Conservation (phyloP, 2,888 invertebrate species). For the Agrotis segetum region DNA sequence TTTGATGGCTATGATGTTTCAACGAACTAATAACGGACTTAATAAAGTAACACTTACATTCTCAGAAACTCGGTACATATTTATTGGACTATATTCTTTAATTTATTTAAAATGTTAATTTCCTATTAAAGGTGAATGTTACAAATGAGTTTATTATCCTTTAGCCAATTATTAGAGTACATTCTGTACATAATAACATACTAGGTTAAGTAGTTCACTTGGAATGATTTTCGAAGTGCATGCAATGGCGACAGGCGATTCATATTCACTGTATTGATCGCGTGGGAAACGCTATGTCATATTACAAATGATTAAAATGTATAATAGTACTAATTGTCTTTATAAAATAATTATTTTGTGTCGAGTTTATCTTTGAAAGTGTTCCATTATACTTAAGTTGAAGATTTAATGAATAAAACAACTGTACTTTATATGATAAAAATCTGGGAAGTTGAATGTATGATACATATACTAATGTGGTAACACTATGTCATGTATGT, state of each 20-base stretch:
- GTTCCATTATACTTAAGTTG: constrained; percentile 63
- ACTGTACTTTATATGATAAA: constrained; percentile 57
- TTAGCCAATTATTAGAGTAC: constrained; percentile 83
- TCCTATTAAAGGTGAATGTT: constrained; percentile 81
- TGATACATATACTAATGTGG: constrained; percentile 54
- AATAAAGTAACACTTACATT: constrained; percentile 53
- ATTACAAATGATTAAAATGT: constrained; percentile 71
- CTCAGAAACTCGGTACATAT: constrained; percentile 60
- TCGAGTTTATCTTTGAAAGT: constrained; percentile 66
- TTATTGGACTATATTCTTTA: constrained; percentile 66
- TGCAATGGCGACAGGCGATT: constrained; percentile 64
- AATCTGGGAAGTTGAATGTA: constrained; percentile 50
- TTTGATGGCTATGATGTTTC: constrained; percentile 72
- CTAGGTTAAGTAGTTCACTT: constrained; percentile 82
- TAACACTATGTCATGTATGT: constrained; percentile 60
- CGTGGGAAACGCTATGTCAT: constrained; percentile 66
- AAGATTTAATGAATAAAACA: constrained; percentile 65
- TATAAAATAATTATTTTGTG: constrained; percentile 69
- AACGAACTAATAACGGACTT: constrained; percentile 61
- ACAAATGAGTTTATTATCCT: constrained; percentile 81
- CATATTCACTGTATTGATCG: constrained; percentile 67
- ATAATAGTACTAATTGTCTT: constrained; percentile 72
- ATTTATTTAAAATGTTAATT: constrained; percentile 73
- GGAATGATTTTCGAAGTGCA: constrained; percentile 76
- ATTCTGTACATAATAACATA: constrained; percentile 83